These are phyloP conservation scores for Baronia brevicornis DNA, from an alignment of 2,888 invertebrate species.

Conservation along the genomic window DNA sequence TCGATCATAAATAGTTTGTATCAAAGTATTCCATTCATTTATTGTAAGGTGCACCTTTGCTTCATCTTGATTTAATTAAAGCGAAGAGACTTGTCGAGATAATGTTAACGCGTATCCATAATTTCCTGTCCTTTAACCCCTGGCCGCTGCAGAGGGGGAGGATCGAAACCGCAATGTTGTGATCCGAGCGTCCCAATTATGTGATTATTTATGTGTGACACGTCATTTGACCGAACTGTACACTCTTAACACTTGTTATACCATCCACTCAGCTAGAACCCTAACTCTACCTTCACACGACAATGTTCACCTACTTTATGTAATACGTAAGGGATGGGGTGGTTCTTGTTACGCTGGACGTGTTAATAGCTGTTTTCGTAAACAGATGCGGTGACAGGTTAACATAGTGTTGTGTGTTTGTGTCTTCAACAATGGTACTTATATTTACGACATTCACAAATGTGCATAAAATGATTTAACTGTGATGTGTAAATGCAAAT, in stretches of 20 bases:
- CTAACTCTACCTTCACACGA: constrained; percentile 1
- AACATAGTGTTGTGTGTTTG: constrained; percentile 28
- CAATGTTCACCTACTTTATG: constrained; percentile 7
- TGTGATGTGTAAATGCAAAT: constrained; percentile 12
- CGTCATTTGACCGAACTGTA: constrained; percentile 30
- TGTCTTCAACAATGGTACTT: constrained; percentile 32
- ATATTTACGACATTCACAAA: constrained; percentile 46
- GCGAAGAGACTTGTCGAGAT: constrained; percentile 16
- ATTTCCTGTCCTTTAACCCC: constrained; percentile 18
- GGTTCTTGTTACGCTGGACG: constrained; percentile 26
- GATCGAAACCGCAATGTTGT: constrained; percentile 46
- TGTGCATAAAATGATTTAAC: constrained; percentile 46
- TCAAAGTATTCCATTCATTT: too few species aligned
- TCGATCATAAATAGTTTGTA: too few species aligned
- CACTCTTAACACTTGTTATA: constrained; percentile 33
- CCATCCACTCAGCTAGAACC: constrained; percentile 26
- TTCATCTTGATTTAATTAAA: too few species aligned
- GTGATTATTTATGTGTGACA: constrained; percentile 67
- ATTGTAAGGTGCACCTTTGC: too few species aligned
- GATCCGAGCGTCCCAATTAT: constrained; percentile 56
- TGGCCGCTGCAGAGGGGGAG: constrained; percentile 25
- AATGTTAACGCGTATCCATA: constrained; percentile 24
- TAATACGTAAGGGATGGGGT: constrained; percentile 1
- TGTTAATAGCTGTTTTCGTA: constrained; percentile 11
- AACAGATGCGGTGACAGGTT: constrained; percentile 48